Conservation (phyloP, 2,797 vertebrate genomes). For the Spinus olivaceus region DNA sequence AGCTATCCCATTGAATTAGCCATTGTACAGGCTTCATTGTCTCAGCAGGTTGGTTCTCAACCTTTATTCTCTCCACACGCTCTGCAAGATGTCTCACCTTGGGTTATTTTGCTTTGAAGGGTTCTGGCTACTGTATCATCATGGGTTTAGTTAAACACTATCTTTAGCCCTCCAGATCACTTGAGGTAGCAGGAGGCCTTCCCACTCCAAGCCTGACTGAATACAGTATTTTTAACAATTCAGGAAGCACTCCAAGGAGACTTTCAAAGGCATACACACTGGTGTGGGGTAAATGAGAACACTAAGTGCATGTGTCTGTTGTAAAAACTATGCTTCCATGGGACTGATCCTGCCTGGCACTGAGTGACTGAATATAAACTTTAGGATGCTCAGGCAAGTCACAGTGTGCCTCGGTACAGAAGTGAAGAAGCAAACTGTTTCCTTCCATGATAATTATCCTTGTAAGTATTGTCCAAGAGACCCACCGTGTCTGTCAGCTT, state of each 20-base stretch:
- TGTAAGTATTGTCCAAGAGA: neutral
- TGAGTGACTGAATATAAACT: neutral
- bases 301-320: neutral
- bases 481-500: neutral
- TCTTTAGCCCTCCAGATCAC: slow-evolving; percentile 34
- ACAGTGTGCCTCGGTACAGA: neutral
- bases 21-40: neutral
- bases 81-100: neutral
- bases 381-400: neutral
- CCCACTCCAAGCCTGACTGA: neutral
- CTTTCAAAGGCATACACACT: slow-evolving; percentile 22
- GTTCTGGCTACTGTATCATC: neutral
- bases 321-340: neutral
- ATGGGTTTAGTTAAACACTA: slow-evolving; percentile 7
- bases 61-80: neutral
- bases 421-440: neutral
- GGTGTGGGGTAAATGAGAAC: neutral
- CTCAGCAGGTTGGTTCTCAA: neutral
- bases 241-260: slow-evolving; percentile 32
- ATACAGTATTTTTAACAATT: neutral
- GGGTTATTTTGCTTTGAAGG: slow-evolving; percentile 23
- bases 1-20: neutral
- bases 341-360: neutral
- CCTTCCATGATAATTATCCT: neutral
- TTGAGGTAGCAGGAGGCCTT: neutral